Evolutionary conservation across 2,113 vertebrate genomes (phyloP), one percentile per base, ranked within the genome.

Genomic region (Cyanoliseus patagonus): DNA sequence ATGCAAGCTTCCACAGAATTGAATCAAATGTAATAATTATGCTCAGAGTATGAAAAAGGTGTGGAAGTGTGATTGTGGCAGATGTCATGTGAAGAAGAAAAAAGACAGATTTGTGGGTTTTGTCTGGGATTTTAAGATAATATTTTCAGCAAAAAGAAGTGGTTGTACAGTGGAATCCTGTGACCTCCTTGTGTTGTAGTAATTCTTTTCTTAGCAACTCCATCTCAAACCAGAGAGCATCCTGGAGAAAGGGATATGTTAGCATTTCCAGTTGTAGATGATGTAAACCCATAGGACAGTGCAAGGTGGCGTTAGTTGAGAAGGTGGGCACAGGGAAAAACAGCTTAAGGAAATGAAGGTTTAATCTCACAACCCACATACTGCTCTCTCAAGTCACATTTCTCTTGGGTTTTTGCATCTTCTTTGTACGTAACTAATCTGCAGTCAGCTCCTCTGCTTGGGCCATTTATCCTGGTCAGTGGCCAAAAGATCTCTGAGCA

Each of bases 391-490:
- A 22, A 35, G 67, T 90, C 47, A 70, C 11, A 20, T 44, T 93
- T 92, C 95, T 96, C 55, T 82, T 28, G 27, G 75, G 68, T 30
- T 76, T 88, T 94, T 87, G 53, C 37, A 73, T 88, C 89, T 87
- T 87, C 27, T 83, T n/a, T 80, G 67, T 31, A 63, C 31, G 74
- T 89, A 84, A 93, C 44, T 52, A 90, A 90, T 86, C 93, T 95
- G 91, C 75, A 96, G 69, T 70, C 33, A 83, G 39, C 80, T 83
- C 42, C 87, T 97, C 91, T 94, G 57, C 92, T 85, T 88, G 76
- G 57, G 55, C 33, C 59, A 90, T 96, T 97, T 94, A 92, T 88
- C 49, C 74, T 96, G 96, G 94, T 94, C 64, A 55, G 77, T 39
- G 1, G 90, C 63, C 93, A 97, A 74, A 24, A 82, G 44, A 83